Base-by-base conservation (phyloP, 1,140 invertebrate species). In the Pygmarrhopalites habei region DNA sequence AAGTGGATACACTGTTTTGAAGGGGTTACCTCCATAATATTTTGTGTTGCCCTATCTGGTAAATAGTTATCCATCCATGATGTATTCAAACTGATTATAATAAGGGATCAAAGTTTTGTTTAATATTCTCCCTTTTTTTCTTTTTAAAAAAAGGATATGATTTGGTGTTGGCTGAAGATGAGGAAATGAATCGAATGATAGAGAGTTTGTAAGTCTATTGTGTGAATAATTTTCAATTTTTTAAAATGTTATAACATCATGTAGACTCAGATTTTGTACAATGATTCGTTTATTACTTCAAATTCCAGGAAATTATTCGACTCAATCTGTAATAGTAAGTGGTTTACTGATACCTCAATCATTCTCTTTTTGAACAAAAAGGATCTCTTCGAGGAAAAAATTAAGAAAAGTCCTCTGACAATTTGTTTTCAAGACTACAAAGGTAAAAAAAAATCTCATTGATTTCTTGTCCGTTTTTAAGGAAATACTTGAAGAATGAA, bases 1-100 rank as follows among this genome's bases (percentile, higher is more conserved):
- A 95, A 95, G 75, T 95, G 93, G 92, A 96, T 96, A 73, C 92
- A 96, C 75, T 96, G 93, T 80, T 96, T 96, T 75, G 92, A 95
- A 77, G 91, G 90, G 58, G 92, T 96, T 1, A 95, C 91, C 5
- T 92, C 93, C 51, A 96, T 91, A 65, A 96, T 97, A 69, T 97
- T 97, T 77, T 96, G 94, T 79, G 94, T 96, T 55, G 92, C 93
- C 17, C 82, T 96, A 74, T 89, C 86, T 70, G 88, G 85, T 86
- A 74, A 77, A 72, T 60, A 7, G 19, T 19, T 29, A 47, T 56
- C 12, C 5, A 35, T 35, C 12, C 5, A 35, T 35, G 15, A 35
- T n/a, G 19, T 32, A 12, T 65, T 35, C 2, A 51, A 15, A 43
- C 43, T 65, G 17, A 15, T 62, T 55, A 65, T 26, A 32, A 67